phyloP scores from a whole-genome alignment of 2,888 invertebrate genomes.

The Malthinus flaveolus region DNA sequence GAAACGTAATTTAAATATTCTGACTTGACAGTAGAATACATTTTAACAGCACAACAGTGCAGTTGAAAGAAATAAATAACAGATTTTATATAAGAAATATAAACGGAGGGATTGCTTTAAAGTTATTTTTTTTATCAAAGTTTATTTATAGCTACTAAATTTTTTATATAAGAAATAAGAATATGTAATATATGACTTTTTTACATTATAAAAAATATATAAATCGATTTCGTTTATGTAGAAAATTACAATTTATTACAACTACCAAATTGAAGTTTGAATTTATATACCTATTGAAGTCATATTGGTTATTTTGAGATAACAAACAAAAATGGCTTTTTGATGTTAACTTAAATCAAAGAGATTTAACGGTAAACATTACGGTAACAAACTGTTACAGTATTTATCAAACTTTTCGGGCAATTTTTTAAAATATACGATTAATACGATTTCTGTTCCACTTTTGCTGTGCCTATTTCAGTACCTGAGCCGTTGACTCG shows the following conservation, averaged over 20 bases:
- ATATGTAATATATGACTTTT: conserved; percentile 5
- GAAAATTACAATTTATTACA: conserved; percentile 7
- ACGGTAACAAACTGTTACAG: conserved; percentile 2
- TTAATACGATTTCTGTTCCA: too few species aligned
- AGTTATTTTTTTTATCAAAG: neutral
- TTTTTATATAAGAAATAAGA: conserved; percentile 4
- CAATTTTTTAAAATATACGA: too few species aligned
- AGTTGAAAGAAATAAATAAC: too few species aligned
- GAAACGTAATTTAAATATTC: too few species aligned
- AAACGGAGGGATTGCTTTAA: neutral
- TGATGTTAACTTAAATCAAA: conserved; percentile 25
- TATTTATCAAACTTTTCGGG: too few species aligned
- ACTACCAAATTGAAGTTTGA: neutral
- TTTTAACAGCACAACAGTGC: too few species aligned
- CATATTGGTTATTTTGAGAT: conserved; percentile 23
- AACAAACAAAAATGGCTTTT: conserved; percentile 27
- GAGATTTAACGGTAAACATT: conserved; percentile 27
- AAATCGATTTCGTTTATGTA: conserved; percentile 5
- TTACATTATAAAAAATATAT: conserved; percentile 1
- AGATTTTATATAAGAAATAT: neutral
- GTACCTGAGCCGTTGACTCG: too few species aligned
- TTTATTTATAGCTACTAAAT: conserved; percentile 1
- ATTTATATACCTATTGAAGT: conserved; percentile 5
- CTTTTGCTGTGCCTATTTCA: too few species aligned
- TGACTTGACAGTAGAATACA: too few species aligned